Evolutionary conservation across 2,797 vertebrate genomes (phyloP), one percentile per base, ranked within the genome.

Genomic region (Pelochelys cantorii): DNA sequence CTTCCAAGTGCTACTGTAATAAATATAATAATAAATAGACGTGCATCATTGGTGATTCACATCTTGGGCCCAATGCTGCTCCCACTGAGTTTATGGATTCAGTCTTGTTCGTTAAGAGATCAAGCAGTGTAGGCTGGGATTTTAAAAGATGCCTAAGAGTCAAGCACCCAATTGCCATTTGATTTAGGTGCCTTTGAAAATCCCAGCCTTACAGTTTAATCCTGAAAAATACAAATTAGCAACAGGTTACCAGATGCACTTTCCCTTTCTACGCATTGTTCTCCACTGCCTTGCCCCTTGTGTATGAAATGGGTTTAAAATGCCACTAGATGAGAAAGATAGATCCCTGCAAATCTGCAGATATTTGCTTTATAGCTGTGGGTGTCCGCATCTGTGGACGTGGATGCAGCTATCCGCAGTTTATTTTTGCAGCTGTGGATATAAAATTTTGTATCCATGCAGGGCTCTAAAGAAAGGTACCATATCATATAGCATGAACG

Each of bases 401-500:
- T 48, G 42, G 42, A 48, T 48, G 42, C 42, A 48, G 42, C 7
- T 48, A 48, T 48, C 8, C 8, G 42, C 42, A 48, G 42, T 48
- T 48, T 48, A 48, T 48, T 48, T 48, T 48, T 48, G 42, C 8
- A 8, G 42, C 42, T 48, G 42, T 8, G 42, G 42, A 48, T 48
- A 48, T 48, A 48, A 48, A 48, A 48, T 48, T 48, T 48, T 48
- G 42, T 48, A 48, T 48, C 8, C 2, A 8, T 48, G 42, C 42
- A 48, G 42, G 7, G 42, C 42, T 48, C 42, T 48, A 48, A 11
- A 54, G 53, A 96, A 42, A 77, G 23, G 8, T 29, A 77, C 25
- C 96, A 90, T 94, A 94, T 94, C 95, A 95, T 93, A 79, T 93
- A 95, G 94, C 96, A 97, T 95, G 96, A 95, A 96, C 94, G 94